Evolutionary conservation across 2,113 vertebrate genomes (phyloP).

Genomic region (Salvelinus sp.): DNA sequence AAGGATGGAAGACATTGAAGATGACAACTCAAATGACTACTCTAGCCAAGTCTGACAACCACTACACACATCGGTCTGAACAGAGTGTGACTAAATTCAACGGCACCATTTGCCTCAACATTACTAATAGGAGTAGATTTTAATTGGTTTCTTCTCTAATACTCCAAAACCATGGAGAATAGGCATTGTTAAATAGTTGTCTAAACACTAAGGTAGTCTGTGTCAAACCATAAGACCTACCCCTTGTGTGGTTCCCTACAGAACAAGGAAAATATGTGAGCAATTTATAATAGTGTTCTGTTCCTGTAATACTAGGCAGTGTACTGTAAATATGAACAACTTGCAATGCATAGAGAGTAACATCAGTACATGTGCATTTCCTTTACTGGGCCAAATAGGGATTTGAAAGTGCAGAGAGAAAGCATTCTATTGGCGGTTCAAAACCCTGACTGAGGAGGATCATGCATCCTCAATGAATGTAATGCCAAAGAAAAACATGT

Average conservation of each 20-base stretch:
- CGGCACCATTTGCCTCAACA: not conserved
- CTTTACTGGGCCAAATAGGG: not conserved
- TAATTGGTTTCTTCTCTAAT: not conserved
- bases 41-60: slow-evolving; percentile 1
- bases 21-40: not conserved
- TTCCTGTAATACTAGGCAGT: not conserved
- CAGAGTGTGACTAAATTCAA: slow-evolving; percentile 3
- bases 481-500: not conserved
- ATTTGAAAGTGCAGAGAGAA: slow-evolving; percentile 12
- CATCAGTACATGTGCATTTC: no score
- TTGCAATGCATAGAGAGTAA: no score
- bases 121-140: not conserved
- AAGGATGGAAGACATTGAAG: not conserved
- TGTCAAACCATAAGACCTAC: not conserved
- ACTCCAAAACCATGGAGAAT: not conserved
- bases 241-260: no score
- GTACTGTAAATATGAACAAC: not conserved
- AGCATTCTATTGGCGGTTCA: not conserved
- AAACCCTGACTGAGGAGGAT: no score
- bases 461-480: no score
- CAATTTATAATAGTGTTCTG: not conserved
- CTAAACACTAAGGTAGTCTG: slow-evolving; percentile 31
- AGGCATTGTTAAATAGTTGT: not conserved
- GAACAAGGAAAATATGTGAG: not conserved
- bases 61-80: not conserved